Base-by-base conservation (phyloP, 2,888 invertebrate species). In the Agonopterix heracliana region DNA sequence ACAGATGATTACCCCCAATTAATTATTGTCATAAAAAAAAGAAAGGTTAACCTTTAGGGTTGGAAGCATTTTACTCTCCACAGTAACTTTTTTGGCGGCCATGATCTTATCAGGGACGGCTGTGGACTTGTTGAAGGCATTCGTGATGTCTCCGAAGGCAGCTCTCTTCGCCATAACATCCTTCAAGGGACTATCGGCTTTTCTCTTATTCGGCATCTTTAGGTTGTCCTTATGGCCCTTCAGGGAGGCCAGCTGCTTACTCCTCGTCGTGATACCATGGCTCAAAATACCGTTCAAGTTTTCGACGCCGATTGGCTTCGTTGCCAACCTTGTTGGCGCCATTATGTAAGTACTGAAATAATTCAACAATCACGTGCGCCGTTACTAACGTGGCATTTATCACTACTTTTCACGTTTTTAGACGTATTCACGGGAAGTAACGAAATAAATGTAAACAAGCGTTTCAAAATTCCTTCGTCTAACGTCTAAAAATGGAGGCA, bases 131-230 rank as follows among this genome's bases (percentile, higher is more conserved):
- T 85, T 81, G 59, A 84, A 78, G 56, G 92, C 93, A 81, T 96
- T 96, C 46, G 96, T 95, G 59, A 96, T 91, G 76, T 97, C 96
- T 54, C 95, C 95, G 69, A 97, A 92, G 2, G 96, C 97, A 41
- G 95, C 94, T 64, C 97, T 89, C 76, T 96, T 96, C 4, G 92
- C 90, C 46, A 90, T 91, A 59, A 91, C 92, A 71, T 94, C 93
- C 78, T 94, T 95, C 43, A 92, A 69, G 3, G 95, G 95, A 50
- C 95, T 95, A 56, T 91, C 91, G 1, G 96, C 96, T 90, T 96
- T 96, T 68, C 96, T 90, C 76, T 96, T 96, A 46, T 90, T 90
- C 48, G 91, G 86, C 17, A 85, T 75, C 68, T 91, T 91, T 58
- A 89, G 73, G 55, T 61, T 71, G 54, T 83, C 75, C 60, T 82